These are phyloP conservation scores for Papilio polytes DNA, from an alignment of 1,140 invertebrate genomes.

Conservation along the genomic window DNA sequence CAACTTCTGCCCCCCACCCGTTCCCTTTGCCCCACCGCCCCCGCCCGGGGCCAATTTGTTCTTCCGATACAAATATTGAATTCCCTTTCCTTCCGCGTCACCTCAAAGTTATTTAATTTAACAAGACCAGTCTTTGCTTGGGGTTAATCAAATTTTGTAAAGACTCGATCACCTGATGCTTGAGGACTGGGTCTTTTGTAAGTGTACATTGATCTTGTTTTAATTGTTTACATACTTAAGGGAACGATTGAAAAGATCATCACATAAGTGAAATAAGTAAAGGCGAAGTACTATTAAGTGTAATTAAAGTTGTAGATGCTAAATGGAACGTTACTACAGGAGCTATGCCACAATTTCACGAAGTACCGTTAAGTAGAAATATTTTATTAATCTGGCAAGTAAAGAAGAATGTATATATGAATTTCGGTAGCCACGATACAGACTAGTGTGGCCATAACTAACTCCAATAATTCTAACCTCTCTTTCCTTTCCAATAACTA, in stretches of 20 bases:
- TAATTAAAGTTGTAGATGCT: not conserved
- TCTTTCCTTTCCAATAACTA: not conserved
- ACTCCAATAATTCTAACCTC: too few relatives aligned
- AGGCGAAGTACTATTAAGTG: not conserved
- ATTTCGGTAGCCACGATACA: too few relatives aligned
- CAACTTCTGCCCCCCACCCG: not conserved
- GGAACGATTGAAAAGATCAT: not conserved
- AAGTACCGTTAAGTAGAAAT: not conserved
- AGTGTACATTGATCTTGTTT: not conserved
- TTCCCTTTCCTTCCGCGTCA: constrained; percentile 8
- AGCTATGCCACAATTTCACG: not conserved
- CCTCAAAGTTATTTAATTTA: constrained; percentile 17
- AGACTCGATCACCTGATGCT: not conserved
- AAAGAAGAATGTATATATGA: too few relatives aligned
- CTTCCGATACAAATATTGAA: constrained; percentile 33
- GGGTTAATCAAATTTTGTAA: constrained; percentile 19
- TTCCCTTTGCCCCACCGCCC: not conserved
- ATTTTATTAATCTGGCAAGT: not conserved
- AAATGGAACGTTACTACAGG: not conserved
- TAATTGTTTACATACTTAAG: not conserved
- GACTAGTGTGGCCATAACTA: too few relatives aligned
- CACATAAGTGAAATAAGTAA: not conserved
- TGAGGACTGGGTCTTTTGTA: not conserved
- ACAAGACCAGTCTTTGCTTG: constrained; percentile 2
- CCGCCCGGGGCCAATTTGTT: constrained; percentile 11